These are phyloP conservation scores for Gerris lacustris DNA, from an alignment of 2,888 invertebrate genomes.

Conservation along the genomic window DNA sequence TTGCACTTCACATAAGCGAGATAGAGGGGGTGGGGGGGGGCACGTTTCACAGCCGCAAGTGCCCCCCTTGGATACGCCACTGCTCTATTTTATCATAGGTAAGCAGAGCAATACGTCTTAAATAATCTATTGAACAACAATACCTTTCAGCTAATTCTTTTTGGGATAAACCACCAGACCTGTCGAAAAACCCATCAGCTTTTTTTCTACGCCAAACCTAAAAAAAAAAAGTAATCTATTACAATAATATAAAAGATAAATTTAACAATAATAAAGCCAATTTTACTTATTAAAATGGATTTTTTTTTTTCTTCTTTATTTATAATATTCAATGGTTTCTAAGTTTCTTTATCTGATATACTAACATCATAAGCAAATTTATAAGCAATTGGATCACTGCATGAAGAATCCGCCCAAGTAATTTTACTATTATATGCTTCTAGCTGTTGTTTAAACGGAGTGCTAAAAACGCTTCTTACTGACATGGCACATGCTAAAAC, in stretches of 20 bases:
- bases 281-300: too few species aligned
- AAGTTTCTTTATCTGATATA: conserved; percentile 3
- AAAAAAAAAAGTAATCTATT: neutral
- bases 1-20: too few species aligned
- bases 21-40: too few species aligned
- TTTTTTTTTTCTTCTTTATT: too few species aligned
- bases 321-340: too few species aligned
- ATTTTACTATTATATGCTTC: conserved; percentile 62
- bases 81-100: too few species aligned
- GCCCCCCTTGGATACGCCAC: too few species aligned
- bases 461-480: conserved; percentile 65
- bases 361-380: conserved; percentile 64
- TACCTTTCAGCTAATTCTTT: conserved; percentile 54
- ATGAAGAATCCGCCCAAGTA: conserved; percentile 67
- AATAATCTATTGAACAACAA: conserved; percentile 32
- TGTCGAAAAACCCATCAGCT: conserved; percentile 45
- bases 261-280: too few species aligned
- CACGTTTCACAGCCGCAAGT: too few species aligned
- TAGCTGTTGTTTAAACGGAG: conserved; percentile 55
- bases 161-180: conserved; percentile 38
- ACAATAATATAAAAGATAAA: too few species aligned
- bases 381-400: conserved; percentile 73
- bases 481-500: conserved; percentile 65
- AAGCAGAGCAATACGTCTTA: too few species aligned
- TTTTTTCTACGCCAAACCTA: conserved; percentile 58